These are phyloP conservation scores for Irena cyanogastra DNA, from an alignment of 2,113 vertebrate genomes.

Conservation along the genomic window DNA sequence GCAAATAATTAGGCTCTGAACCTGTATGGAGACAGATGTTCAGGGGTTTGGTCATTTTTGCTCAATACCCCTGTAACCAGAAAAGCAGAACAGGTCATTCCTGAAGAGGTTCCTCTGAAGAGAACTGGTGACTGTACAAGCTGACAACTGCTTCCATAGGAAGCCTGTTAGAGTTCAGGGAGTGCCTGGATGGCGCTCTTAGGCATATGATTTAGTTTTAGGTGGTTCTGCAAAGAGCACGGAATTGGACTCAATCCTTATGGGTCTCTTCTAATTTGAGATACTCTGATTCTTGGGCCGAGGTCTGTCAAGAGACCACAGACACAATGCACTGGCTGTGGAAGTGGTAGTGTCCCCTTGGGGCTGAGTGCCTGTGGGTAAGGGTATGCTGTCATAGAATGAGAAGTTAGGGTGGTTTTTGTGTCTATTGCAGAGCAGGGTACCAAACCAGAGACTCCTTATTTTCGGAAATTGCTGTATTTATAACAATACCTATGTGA, in stretches of 20 bases:
- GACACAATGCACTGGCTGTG: not conserved
- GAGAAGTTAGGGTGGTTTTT: not conserved
- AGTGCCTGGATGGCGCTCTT: not conserved
- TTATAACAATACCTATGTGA: not conserved
- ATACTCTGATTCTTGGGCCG: not conserved
- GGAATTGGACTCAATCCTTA: not conserved
- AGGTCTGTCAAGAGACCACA: not conserved
- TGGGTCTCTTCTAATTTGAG: not conserved
- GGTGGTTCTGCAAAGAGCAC: not conserved
- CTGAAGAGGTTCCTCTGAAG: not conserved
- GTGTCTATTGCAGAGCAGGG: not conserved
- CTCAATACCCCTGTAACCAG: not conserved
- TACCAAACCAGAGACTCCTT: not conserved
- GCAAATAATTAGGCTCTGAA: not conserved
- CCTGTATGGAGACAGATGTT: not conserved
- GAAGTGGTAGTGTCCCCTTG: not conserved
- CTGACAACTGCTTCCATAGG: not conserved
- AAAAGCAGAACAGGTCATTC: not conserved
- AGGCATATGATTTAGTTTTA: not conserved
- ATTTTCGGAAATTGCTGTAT: not conserved
- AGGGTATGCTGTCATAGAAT: accelerated
- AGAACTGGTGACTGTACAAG: not conserved
- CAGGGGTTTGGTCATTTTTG: not conserved
- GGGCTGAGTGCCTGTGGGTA: not conserved
- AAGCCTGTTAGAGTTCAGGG: not conserved